A percentile compares a stretch with the other conserved stretches of the same genome.
phyloP scores from a whole-genome alignment of 2,888 invertebrate genomes.

The Allolobophora icterica region DNA sequence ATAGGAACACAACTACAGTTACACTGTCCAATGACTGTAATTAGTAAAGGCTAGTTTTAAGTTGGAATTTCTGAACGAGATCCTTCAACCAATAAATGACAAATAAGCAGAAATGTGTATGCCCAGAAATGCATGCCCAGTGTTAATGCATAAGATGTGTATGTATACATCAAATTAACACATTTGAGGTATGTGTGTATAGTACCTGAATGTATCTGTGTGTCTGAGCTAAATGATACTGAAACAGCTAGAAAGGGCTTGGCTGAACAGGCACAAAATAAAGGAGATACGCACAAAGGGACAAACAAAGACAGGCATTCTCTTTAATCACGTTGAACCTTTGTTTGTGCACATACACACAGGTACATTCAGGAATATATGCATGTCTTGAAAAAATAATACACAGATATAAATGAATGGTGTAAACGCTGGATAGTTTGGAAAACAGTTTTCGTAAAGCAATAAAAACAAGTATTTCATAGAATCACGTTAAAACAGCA shows the following conservation, averaged over 20 bases:
- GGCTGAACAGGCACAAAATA: neutral
- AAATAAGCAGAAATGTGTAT: neutral
- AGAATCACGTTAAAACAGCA: neutral
- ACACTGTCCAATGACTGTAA: neutral
- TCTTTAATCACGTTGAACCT: neutral
- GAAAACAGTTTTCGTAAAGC: neutral
- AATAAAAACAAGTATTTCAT: neutral
- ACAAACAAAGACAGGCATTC: neutral
- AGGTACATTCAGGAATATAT: too few relatives aligned
- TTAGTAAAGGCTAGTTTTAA: slow-evolving; percentile 8
- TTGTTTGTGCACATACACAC: neutral
- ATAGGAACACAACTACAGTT: neutral
- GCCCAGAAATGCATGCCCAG: neutral
- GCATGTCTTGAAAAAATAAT: neutral
- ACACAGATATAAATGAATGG: too few relatives aligned
- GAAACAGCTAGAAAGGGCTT: too few relatives aligned
- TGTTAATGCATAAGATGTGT: neutral
- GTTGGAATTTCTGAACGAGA: slow-evolving; percentile 5
- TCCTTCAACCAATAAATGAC: slow-evolving; percentile 8
- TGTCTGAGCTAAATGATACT: neutral
- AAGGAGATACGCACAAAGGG: neutral
- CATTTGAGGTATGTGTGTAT: neutral
- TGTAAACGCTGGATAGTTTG: too few relatives aligned
- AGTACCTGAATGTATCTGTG: neutral
- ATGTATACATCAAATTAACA: too few relatives aligned